phyloP scores from a whole-genome alignment of 2,113 vertebrate species.

The Stigmatopora nigra region DNA sequence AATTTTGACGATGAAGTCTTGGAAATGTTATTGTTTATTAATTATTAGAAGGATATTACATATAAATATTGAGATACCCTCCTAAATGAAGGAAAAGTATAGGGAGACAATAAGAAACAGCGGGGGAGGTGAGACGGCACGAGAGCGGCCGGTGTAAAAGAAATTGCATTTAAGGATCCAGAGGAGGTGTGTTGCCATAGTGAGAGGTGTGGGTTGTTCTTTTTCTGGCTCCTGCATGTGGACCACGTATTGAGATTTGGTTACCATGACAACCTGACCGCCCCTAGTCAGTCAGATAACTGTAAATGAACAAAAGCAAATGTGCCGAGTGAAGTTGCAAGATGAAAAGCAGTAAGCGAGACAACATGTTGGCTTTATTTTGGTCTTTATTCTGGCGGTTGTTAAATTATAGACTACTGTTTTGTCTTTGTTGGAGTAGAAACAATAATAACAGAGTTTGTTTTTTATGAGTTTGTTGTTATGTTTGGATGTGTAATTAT shows the following conservation, averaged over 20 bases:
- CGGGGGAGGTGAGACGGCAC: background rate
- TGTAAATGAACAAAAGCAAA: slow-evolving; percentile 21
- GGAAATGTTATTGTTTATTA: too few relatives aligned
- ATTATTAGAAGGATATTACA: too few relatives aligned
- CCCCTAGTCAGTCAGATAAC: slow-evolving; percentile 35
- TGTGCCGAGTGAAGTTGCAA: slow-evolving; percentile 22
- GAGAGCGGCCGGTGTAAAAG: slow-evolving; percentile 9
- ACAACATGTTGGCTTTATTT: slow-evolving; percentile 7
- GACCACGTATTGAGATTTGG: slow-evolving; percentile 46
- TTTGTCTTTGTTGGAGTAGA: background rate
- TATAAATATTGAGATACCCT: too few relatives aligned
- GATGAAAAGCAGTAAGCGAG: background rate
- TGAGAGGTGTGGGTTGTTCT: slow-evolving; percentile 65
- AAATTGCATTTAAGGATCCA: slow-evolving; percentile 36
- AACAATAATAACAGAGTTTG: slow-evolving; percentile 5
- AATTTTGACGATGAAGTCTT: too few relatives aligned
- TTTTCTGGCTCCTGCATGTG: slow-evolving; percentile 58
- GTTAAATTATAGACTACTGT: background rate
- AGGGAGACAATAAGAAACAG: background rate
- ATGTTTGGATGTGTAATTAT: background rate
- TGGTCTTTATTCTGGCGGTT: background rate
- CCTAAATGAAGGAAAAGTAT: background rate
- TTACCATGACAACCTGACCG: slow-evolving; percentile 49
- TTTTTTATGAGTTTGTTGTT: background rate
- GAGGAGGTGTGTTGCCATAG: slow-evolving; percentile 60